Base-by-base conservation (phyloP, 1,140 invertebrate species). In the Tetragonula clypearis region DNA sequence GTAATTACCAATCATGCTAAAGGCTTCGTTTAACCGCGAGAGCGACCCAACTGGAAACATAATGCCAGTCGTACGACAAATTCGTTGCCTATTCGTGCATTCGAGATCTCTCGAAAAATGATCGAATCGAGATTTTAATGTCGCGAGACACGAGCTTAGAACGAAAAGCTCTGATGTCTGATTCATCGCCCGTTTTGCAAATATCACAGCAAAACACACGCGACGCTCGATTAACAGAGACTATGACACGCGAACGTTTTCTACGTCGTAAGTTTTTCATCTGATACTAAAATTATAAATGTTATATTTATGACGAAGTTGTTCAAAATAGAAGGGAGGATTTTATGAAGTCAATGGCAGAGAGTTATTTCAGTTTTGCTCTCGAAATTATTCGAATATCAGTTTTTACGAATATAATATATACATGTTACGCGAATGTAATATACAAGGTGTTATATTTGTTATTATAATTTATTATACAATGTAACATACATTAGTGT, bases 151-250 rank as follows among this genome's bases (percentile, higher is more conserved):
- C 26, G 14, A 23, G 23, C 12, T 0, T 9, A 0, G 6, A 19
- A 9, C 1, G 26, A 81, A 62, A 81, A 53, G 4, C 11, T 23
- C 17, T 1, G 71, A 65, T 6, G 30, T 35, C 72, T 75, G 71
- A 82, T 55, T 82, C 79, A 82, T 35, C 79, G 71, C 9, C 23
- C 4, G 35, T 74, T 82, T 82, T 82, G 71, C 69, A 82, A 75
- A 82, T 58, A 35, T 30, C 14, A 58, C 19, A 23, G 41, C 69
- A 15, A 72, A 49, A 26, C 17, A 68, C 21, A 30, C 30, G 30
- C 30, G 30, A 30, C 1, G 21, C 60, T 62, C 23, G 60, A 49
- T 6, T 49, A 49, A 49, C 41, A 8, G 41, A 49, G 6, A 9
- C 41, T 9, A 49, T 49, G 6, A 49, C 41, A 49, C 41, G 41